These are phyloP conservation scores for Seriola rivoliana DNA, from an alignment of 2,113 vertebrate genomes.

Conservation along the genomic window DNA sequence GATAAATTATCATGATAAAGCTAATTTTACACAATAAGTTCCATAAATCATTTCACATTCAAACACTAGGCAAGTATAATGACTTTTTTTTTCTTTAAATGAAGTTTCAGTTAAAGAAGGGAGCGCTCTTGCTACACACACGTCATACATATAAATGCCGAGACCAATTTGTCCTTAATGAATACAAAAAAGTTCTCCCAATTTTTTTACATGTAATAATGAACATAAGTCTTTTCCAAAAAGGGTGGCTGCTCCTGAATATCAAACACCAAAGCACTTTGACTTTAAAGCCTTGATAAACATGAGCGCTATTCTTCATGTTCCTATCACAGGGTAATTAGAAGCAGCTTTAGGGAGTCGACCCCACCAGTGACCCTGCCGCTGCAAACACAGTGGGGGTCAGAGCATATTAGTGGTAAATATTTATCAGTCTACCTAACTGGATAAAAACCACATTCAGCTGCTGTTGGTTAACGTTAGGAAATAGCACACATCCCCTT, in stretches of 20 bases:
- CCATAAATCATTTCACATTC: neutral
- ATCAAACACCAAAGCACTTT: slow-evolving; percentile 58
- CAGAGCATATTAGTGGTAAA: slow-evolving; percentile 63
- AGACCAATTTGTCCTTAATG: slow-evolving; percentile 39
- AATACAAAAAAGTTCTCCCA: slow-evolving; percentile 6
- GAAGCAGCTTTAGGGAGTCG: slow-evolving; percentile 72
- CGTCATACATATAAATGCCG: neutral
- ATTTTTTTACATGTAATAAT: slow-evolving; percentile 23
- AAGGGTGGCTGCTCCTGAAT: slow-evolving; percentile 33
- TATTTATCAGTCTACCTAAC: slow-evolving; percentile 63
- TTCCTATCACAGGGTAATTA: slow-evolving; percentile 75
- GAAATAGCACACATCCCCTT: neutral
- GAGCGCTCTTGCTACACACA: neutral
- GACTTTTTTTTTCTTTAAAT: neutral
- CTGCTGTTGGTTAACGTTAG: slow-evolving; percentile 57
- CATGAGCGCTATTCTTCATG: slow-evolving; percentile 44
- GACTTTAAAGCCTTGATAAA: slow-evolving; percentile 57
- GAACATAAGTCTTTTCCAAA: slow-evolving; percentile 24
- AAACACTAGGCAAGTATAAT: neutral
- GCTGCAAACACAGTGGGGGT: slow-evolving; percentile 52
- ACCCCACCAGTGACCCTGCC: slow-evolving; percentile 50
- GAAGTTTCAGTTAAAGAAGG: neutral
- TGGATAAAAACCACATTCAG: slow-evolving; percentile 61
- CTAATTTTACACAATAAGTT: neutral
- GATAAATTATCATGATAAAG: neutral